Conservation (phyloP, 2,113 vertebrate genomes). For the Misgurnus mizolepis region DNA sequence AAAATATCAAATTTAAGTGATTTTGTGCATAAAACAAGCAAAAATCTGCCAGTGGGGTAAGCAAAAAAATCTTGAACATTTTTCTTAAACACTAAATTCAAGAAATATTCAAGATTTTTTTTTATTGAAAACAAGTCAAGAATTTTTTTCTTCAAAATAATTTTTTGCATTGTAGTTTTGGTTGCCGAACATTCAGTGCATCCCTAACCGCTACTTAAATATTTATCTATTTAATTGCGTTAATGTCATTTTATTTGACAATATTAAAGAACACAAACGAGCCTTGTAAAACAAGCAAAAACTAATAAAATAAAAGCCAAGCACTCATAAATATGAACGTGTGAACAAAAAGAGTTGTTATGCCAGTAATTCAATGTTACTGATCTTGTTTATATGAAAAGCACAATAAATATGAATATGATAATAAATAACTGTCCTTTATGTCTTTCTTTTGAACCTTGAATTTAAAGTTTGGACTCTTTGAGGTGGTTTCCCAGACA, state of each 20-base stretch:
- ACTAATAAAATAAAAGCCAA: neutral
- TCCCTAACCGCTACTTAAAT: neutral
- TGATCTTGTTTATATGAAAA: neutral
- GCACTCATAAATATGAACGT: neutral
- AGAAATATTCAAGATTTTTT: no score
- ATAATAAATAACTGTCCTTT: neutral
- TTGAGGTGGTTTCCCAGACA: no score
- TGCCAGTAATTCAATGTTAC: conserved; percentile 1
- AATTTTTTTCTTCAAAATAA: no score
- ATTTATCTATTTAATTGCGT: conserved; percentile 41
- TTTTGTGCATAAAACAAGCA: no score
- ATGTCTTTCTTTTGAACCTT: neutral
- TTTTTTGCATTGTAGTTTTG: no score
- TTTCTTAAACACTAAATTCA: no score
- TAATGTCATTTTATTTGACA: conserved; percentile 1
- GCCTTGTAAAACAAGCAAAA: conserved; percentile 16
- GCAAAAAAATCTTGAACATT: no score
- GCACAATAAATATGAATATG: neutral
- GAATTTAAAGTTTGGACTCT: no score
- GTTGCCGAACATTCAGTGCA: no score
- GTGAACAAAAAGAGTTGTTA: neutral
- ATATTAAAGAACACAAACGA: neutral
- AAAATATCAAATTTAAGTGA: no score
- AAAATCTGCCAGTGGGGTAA: no score
- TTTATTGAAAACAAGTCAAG: no score